Base-by-base conservation (phyloP, 2,797 vertebrate species). In the Lagocephalus sceleratus region DNA sequence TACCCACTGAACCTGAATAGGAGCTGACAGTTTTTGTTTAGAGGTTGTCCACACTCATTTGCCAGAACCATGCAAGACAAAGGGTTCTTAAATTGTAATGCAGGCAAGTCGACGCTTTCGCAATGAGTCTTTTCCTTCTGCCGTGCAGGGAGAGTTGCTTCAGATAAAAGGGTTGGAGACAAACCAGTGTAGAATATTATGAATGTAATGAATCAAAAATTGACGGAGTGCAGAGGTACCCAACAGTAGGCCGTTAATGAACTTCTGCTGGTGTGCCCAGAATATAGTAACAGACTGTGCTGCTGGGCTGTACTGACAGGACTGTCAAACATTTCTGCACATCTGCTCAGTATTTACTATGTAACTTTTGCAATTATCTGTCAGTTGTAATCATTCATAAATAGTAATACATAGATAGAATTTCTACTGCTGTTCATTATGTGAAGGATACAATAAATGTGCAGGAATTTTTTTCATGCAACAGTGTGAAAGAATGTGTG, bases 11-110 rank as follows among this genome's bases (percentile, higher is more conserved):
- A 75, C 39, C 78, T 60, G 84, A 90, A 91, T 88, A 66, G 78
- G 89, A 86, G 85, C 81, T 87, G 87, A 89, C 88, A 90, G 85
- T 73, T 88, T 91, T 91, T 90, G 84, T 90, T 91, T 88, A 88
- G 86, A 86, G 88, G 82, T 81, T 87, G 84, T 85, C 87, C 78
- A 88, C 73, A 87, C 83, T 88, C 85, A 89, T 90, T 89, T 90
- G 85, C 79, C 78, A 79, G 71, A 70, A 65, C 58, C 48, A 50
- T 60, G 60, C 68, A 69, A 85, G 86, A 89, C 82, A 89, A 88
- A 88, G 75, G 78, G 72, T 71, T 87, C 84, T 81, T 87, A 87
- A 84, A 88, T 88, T 90, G 85, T 84, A 80, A 88, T 83, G 76
- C 82, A 82, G 78, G 63, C 73, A 50, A 35, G 78, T 70, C 78